Percentiles rank a stretch among this genome's conserved stretches.
phyloP scores from a whole-genome alignment of 2,113 vertebrate species.

The Gulo gulo region DNA sequence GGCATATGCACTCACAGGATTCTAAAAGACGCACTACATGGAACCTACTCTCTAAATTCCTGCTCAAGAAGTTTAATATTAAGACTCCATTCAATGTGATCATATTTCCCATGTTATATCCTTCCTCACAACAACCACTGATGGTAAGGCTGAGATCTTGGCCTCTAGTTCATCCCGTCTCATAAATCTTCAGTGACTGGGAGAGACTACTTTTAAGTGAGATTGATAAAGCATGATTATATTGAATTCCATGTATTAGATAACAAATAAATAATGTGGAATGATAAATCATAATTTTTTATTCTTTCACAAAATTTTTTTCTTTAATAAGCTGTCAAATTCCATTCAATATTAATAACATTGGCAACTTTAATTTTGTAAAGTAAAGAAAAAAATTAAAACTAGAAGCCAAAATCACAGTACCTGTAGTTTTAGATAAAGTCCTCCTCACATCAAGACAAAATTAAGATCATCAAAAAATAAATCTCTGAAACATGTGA shows the following conservation, averaged over 20 bases:
- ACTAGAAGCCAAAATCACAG: slow-evolving; percentile 27
- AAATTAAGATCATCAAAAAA: slow-evolving; percentile 43
- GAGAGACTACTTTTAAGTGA: slow-evolving; percentile 53
- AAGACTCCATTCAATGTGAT: neutral
- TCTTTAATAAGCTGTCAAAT: slow-evolving; percentile 56
- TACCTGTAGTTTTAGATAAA: slow-evolving; percentile 1
- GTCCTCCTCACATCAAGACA: neutral
- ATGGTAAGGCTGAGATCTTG: slow-evolving; percentile 22
- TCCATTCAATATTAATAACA: slow-evolving; percentile 17
- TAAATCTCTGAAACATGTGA: slow-evolving; percentile 7
- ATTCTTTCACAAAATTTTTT: slow-evolving; percentile 45
- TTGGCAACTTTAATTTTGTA: slow-evolving; percentile 60
- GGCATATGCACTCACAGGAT: neutral
- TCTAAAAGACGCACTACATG: neutral
- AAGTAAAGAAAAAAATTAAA: slow-evolving; percentile 30
- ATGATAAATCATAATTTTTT: slow-evolving; percentile 46
- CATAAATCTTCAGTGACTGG: slow-evolving; percentile 52
- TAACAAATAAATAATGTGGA: slow-evolving; percentile 61
- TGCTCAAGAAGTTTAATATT: neutral
- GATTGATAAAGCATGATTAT: slow-evolving; percentile 53
- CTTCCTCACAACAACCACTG: neutral
- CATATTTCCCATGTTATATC: neutral
- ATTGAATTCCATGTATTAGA: slow-evolving; percentile 55
- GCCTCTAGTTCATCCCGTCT: slow-evolving; percentile 7
- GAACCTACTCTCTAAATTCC: neutral